Evolutionary conservation across 2,797 vertebrate genomes (phyloP), one percentile per base, ranked within the genome.

Genomic region (Melanotaenia nigrans): DNA sequence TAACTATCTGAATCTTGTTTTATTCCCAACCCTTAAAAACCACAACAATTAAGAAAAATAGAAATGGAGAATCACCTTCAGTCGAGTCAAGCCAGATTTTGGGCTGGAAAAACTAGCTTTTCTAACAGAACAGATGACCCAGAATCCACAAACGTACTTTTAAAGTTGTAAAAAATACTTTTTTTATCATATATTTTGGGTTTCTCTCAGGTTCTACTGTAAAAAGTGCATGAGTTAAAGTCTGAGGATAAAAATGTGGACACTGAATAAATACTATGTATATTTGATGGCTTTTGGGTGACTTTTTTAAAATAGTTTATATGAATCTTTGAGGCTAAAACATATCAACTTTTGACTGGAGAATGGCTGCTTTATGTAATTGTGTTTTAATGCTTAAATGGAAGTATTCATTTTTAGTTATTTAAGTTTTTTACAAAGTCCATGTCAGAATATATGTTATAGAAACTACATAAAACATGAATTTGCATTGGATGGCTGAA

Each of bases 361-460:
- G 20, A 55, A 30, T 32, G 35, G 16, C 4, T 25, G 28, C 5
- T 57, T 74, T 54, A 36, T 14, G 24, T 5, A 42, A 42, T 8
- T 5, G 10, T 22, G 12, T 14, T 13, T 36, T 33, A 18, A 22
- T 16, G 6, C 24, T 25, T 14, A 22, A 53, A 51, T 24, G 14
- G 9, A 13, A 24, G 16, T 53, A 9, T 53, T 49, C 63, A 70
- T 58, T 53, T 60, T 55, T 57, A 12, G 49, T 28, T 28, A 28
- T 28, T 28, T 28, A 28, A 28, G 25, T 28, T 28, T 28, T 71
- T n/a, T 3, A 42, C 18, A 20, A 56, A 68, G 51, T 62, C 1
- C 12, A 5, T 53, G 22, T 57, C 2, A 24, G 9, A 54, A 58
- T 75, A 32, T 7, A 1, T 57, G 58, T 38, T 30, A 30, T 25